Evolutionary conservation across 2,797 vertebrate species (phyloP), one percentile per base, ranked within the genome.

Genomic region (Leptodactylus fallax): DNA sequence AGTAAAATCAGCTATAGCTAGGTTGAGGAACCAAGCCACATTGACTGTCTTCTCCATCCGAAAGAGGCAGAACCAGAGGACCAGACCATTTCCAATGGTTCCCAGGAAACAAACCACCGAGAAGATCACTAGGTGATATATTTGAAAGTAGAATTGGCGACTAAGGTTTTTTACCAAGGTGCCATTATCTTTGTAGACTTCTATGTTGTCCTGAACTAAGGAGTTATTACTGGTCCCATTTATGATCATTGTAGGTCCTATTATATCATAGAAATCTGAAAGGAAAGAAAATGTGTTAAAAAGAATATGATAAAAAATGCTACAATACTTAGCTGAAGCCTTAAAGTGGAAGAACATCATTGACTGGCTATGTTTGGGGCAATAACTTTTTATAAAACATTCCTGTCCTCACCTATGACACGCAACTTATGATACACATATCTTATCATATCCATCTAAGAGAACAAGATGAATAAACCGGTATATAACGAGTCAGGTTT

Each of bases 1-100:
- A 89, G 97, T 95, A 92, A 98, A 98, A 91, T 98, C 97, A 0
- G 97, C 97, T 60, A 97, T 90, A 0, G 97, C 96, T 12, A 98
- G 93, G 92, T 98, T 97, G 88, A 98, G 96, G 90, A 97, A 97
- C 97, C 96, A 97, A 80, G 96, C 91, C 0, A 95, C 96, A 90
- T 96, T 96, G 0, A 96, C 94, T 0, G 96, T 96, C 91, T 95
- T 96, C 91, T 96, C 96, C 96, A 96, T 96, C 92, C 94, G 95
- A 90, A 96, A 96, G 3, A 95, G 95, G 0, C 95, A 94, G 88
- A 96, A 95, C 95, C 95, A 97, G 90, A 97, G 96, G 65, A 97
- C 95, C 84, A 96, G 91, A 72, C 96, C 95, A 19, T 96, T 96
- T 3, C 96, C 96, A 0, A 95, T 91, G 23, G 96, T 95, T 19